A percentile compares a stretch with the other conserved stretches of the same genome.
Evolutionary conservation across 2,797 vertebrate genomes (phyloP).

Genomic region (Gorsachius magnificus): DNA sequence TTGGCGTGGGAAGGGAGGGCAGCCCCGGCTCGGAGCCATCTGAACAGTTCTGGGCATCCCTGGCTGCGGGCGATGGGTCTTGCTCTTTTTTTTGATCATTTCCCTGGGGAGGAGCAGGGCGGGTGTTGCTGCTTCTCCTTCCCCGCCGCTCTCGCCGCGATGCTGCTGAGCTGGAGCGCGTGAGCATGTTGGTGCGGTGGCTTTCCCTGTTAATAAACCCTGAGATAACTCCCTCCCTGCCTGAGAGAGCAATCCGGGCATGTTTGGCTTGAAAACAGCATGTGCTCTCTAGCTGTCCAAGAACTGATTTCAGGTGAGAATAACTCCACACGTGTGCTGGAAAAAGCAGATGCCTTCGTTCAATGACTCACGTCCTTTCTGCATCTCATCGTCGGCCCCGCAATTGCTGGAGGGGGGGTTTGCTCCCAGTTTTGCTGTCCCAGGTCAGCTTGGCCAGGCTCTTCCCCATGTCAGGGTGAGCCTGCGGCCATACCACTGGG

Average conservation of each 20-base stretch:
- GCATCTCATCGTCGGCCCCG: background rate
- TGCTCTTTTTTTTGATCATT: background rate
- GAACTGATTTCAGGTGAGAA: conserved; percentile 48
- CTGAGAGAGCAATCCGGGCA: background rate
- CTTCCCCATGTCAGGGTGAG: accelerated
- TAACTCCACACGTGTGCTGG: background rate
- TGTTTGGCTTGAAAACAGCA: background rate
- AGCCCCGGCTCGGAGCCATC: accelerated
- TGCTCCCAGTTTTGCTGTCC: background rate
- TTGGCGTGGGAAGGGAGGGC: conserved; percentile 12
- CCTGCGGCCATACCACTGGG: background rate
- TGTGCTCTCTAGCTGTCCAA: background rate
- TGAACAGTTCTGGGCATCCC: background rate
- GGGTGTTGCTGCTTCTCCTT: background rate
- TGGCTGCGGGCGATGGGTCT: background rate
- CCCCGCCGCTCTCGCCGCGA: accelerated
- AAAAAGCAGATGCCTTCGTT: background rate
- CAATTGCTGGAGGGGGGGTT: background rate
- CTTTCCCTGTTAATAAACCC: background rate
- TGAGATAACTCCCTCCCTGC: background rate
- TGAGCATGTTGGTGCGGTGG: background rate
- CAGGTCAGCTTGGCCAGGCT: background rate
- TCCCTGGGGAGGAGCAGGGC: background rate
- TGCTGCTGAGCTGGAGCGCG: background rate
- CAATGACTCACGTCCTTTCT: background rate